These are phyloP conservation scores for Drosophila equinoxialis DNA, from an alignment of 1,140 invertebrate species.

Conservation along the genomic window DNA sequence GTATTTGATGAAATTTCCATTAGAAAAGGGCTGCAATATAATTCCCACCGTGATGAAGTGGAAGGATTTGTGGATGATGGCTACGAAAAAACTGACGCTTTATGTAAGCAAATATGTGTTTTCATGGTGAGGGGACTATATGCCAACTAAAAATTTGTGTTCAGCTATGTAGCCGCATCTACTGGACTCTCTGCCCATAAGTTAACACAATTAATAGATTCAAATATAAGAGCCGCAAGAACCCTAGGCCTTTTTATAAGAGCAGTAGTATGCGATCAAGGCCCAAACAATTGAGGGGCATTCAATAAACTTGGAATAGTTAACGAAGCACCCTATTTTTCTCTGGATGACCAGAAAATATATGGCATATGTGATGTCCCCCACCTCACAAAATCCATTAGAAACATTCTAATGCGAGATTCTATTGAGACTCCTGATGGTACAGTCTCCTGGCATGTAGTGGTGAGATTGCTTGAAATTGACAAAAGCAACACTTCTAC, in stretches of 20 bases:
- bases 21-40: too few species aligned
- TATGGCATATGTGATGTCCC: constrained; percentile 29
- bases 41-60: too few species aligned
- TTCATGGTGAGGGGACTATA: constrained; percentile 7
- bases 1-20: too few species aligned
- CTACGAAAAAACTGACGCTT: too few species aligned
- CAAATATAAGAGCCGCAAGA: constrained; percentile 21
- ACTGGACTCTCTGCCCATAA: constrained; percentile 8
- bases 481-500: background rate
- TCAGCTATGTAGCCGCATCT: constrained; percentile 1
- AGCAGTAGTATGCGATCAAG: constrained; percentile 22
- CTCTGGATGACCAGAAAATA: constrained; percentile 18
- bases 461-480: constrained; percentile 13
- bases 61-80: too few species aligned
- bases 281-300: constrained; percentile 10
- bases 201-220: constrained; percentile 7
- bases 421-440: constrained; percentile 25
- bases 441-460: constrained; percentile 18
- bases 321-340: constrained; percentile 18
- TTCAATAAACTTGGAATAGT: background rate
- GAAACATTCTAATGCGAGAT: constrained; percentile 23
- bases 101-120: background rate
- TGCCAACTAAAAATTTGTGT: constrained; percentile 6
- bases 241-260: constrained; percentile 19
- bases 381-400: constrained; percentile 17